phyloP scores from a whole-genome alignment of 64 coral and sea anemone genomes.

The Cladopsammia gracilis region DNA sequence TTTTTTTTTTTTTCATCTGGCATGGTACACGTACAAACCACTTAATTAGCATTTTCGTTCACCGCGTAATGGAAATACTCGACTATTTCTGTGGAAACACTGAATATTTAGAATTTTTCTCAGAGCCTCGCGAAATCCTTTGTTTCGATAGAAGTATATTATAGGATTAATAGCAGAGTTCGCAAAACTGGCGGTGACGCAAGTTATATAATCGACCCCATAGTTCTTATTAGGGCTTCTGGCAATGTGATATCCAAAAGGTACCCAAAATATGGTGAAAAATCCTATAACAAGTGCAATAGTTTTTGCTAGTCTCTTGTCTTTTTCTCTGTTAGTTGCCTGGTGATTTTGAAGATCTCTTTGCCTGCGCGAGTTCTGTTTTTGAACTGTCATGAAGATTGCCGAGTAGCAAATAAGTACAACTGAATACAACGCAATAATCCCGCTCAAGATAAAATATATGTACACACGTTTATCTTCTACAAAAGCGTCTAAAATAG shows the following conservation, averaged over 20 bases:
- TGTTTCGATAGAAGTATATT: conserved; percentile 77
- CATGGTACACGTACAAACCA: background rate
- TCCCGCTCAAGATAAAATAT: conserved; percentile 34
- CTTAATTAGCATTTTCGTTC: background rate
- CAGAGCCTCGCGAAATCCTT: conserved; percentile 60
- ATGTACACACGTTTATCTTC: conserved; percentile 47
- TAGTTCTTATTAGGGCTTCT: conserved; percentile 58
- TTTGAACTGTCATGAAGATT: conserved; percentile 67
- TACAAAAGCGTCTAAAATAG: conserved; percentile 69
- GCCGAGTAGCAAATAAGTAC: conserved; percentile 60
- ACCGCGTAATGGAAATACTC: background rate
- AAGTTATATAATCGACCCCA: conserved; percentile 68
- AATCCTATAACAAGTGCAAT: conserved; percentile 78
- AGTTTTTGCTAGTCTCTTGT: conserved; percentile 75
- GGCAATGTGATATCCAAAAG: conserved; percentile 52
- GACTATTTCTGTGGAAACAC: background rate
- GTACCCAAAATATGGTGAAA: conserved; percentile 79
- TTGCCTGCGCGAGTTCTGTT: conserved; percentile 43
- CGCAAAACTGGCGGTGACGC: conserved; percentile 63
- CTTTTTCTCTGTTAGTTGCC: conserved; percentile 20
- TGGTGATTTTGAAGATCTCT: conserved; percentile 50
- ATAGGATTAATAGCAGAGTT: conserved; percentile 82
- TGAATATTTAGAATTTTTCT: conserved; percentile 46
- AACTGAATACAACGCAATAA: conserved; percentile 42
- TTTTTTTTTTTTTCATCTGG: too few relatives aligned